Percentiles rank a stretch among this genome's conserved stretches.
Conservation (phyloP, 1,140 invertebrate genomes). For the Sitobion miscanthi region DNA sequence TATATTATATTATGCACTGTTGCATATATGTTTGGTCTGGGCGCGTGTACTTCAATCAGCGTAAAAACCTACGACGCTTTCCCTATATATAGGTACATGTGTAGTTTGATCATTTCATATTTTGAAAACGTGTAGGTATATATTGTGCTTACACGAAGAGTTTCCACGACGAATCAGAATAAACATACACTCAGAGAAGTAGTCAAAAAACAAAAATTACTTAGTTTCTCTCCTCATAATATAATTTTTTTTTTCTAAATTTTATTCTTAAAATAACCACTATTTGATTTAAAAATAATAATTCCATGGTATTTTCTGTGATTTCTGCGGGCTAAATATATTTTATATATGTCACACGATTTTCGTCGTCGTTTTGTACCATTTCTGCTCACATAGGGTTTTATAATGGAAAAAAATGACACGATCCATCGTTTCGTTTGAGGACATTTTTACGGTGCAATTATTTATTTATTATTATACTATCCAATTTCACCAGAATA, state of each 20-base stretch:
- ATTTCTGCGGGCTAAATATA: too few relatives aligned
- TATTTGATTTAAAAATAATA: not conserved
- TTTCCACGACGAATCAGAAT: not conserved
- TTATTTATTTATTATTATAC: not conserved
- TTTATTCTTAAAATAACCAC: not conserved
- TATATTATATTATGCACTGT: not conserved
- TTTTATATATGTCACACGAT: not conserved
- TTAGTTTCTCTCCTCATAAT: not conserved
- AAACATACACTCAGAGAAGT: not conserved
- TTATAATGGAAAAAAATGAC: not conserved
- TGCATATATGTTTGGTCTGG: not conserved
- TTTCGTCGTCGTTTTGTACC: not conserved
- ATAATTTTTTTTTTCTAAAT: not conserved
- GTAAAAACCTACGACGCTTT: not conserved
- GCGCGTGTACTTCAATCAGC: not conserved
- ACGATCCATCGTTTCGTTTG: not conserved
- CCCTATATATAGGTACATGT: not conserved
- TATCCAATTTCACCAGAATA: too few relatives aligned
- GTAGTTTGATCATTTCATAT: not conserved
- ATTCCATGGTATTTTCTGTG: too few relatives aligned
- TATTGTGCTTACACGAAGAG: not conserved
- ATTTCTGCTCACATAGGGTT: not conserved
- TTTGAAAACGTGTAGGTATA: not conserved
- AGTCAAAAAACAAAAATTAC: not conserved
- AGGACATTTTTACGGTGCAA: not conserved